Base-by-base conservation (phyloP, 2,888 invertebrate genomes). In the Arctia plantaginis region DNA sequence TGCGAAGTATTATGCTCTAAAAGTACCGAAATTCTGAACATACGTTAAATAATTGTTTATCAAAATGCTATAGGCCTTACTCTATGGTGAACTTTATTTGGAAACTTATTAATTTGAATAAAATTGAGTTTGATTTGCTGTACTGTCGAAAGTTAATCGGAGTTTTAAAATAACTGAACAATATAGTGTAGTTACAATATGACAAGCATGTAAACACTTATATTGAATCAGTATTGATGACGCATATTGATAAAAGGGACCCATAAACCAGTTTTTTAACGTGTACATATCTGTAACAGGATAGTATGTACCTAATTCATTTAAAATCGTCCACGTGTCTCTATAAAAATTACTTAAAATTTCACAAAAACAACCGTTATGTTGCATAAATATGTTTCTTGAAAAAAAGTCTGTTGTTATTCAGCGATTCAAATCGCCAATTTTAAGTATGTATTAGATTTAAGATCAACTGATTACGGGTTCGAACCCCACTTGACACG, bases 331-430 rank as follows among this genome's bases (percentile, higher is more conserved):
- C 68, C 71, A 71, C 71, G 65, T 71, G 71, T 72, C 62, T 62
- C 77, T 67, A 81, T 78, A 78, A 82, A 78, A 69, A 81, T 83
- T 73, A 75, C 47, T 71, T 74, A 39, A 74, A 78, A 79, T 79
- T 80, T 76, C 68, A 55, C 68, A 66, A 72, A 72, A 71, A 71
- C 33, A 64, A 39, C 6, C 20, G 20, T 47, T 47, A 6, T 6
- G 64, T n/a, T n/a, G n/a, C n/a, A n/a, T n/a, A n/a, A n/a, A n/a
- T 6, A 55, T n/a, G 18, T 55, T 27, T n/a, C 12, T n/a, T 59
- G 13, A 20, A n/a, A n/a, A 44, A 44, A 44, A 44, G 23, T 27
- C 12, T 47, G 4, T 20, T 47, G 18, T 47, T 20, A 13, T 6
- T 51, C 47, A 47, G 47, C 47, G 6, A 47, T 20, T 23, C 23